Evolutionary conservation across 2,888 invertebrate species (phyloP).

Genomic region (Amblyjoppa fuscipennis): DNA sequence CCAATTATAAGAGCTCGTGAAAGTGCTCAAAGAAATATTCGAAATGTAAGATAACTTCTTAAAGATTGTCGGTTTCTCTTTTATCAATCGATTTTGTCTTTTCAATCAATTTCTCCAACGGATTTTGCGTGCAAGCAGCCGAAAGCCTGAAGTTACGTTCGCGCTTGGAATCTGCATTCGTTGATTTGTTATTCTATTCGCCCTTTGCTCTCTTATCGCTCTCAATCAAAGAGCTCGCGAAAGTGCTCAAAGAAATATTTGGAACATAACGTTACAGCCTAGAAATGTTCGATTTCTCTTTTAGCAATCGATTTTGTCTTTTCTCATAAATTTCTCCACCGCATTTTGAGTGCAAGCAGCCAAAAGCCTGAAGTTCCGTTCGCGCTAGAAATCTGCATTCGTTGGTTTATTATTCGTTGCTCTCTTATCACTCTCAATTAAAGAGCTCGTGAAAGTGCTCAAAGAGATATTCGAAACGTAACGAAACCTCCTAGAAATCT

Average conservation of each 20-base stretch:
- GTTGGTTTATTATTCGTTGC: no score
- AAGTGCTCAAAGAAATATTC: not conserved
- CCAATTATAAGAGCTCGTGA: not conserved
- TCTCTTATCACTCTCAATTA: constrained; percentile 5
- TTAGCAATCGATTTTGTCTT: not conserved
- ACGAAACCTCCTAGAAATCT: no score
- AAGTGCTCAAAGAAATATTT: no score
- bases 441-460: not conserved
- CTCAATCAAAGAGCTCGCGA: no score
- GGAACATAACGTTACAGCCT: no score
- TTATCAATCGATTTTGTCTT: not conserved
- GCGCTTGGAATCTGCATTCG: constrained; percentile 8
- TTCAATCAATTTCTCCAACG: not conserved
- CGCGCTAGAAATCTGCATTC: constrained; percentile 5
- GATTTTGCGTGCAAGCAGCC: not conserved
- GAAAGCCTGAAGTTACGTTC: not conserved
- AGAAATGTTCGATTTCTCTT: no score
- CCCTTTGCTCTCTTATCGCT: not conserved
- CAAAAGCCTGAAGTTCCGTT: not conserved
- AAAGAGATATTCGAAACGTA: not conserved
- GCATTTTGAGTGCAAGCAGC: not conserved
- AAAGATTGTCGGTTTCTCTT: no score
- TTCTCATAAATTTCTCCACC: not conserved
- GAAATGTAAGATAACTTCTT: no score
- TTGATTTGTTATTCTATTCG: no score